Conservation (phyloP, 2,113 vertebrate species). For the Morone saxatilis region DNA sequence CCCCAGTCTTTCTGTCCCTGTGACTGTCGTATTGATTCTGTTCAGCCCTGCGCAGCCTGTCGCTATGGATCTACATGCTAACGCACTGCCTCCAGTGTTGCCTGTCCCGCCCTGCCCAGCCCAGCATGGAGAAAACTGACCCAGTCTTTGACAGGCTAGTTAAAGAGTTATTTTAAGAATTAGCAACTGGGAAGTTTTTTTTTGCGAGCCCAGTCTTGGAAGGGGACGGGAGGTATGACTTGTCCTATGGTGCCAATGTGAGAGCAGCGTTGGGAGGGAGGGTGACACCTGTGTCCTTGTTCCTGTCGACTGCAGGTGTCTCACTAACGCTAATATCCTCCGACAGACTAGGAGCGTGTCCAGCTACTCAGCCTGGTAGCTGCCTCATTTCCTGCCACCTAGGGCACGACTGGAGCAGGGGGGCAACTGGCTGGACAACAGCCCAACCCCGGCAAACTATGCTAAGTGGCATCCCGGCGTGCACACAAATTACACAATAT, state of each 20-base stretch:
- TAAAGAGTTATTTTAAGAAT: conserved; percentile 74
- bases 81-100: conserved; percentile 88
- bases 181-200: conserved; percentile 50
- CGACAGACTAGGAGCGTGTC: conserved; percentile 86
- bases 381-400: conserved; percentile 82
- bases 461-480: conserved; percentile 86
- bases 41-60: conserved; percentile 92
- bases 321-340: conserved; percentile 86
- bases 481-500: conserved; percentile 39
- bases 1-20: conserved; percentile 91
- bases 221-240: conserved; percentile 1
- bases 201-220: neutral
- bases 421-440: conserved; percentile 84
- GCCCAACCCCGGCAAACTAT: conserved; percentile 84
- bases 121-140: conserved; percentile 75
- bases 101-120: conserved; percentile 66
- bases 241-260: conserved; percentile 51
- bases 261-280: conserved; percentile 52
- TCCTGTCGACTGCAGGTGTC: conserved; percentile 89
- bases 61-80: conserved; percentile 95
- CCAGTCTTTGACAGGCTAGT: conserved; percentile 47
- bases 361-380: conserved; percentile 73
- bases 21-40: conserved; percentile 99
- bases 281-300: conserved; percentile 91
- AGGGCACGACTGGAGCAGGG: conserved; percentile 84